These are phyloP conservation scores for Meles meles DNA, from an alignment of 2,113 vertebrate species.

Conservation along the genomic window DNA sequence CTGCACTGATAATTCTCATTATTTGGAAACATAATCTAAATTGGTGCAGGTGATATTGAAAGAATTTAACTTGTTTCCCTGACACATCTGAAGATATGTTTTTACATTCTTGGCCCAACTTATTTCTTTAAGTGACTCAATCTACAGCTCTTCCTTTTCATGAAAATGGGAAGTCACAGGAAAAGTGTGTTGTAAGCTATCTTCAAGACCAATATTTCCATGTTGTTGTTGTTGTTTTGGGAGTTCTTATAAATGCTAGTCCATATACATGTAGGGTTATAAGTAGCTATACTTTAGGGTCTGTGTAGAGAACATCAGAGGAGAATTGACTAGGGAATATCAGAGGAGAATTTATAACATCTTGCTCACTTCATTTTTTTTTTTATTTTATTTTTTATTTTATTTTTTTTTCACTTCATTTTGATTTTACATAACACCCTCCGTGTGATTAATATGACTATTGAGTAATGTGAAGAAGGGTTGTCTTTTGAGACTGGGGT, in stretches of 20 bases:
- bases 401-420: no score
- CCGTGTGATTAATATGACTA: not conserved
- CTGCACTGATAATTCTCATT: not conserved
- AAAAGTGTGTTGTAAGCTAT: not conserved
- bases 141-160: not conserved
- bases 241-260: not conserved
- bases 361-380: no score
- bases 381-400: no score
- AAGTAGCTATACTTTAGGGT: no score
- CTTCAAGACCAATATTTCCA: not conserved
- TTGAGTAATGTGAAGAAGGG: not conserved
- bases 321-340: no score
- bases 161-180: not conserved
- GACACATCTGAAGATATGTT: no score
- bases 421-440: not conserved
- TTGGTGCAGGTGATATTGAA: not conserved
- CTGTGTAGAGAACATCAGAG: not conserved
- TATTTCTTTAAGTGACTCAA: not conserved
- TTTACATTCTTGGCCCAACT: not conserved
- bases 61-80: no score
- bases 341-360: no score
- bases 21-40: not conserved
- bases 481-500: not conserved
- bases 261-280: not conserved
- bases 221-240: not conserved